Evolutionary conservation across 2,888 invertebrate genomes (phyloP).

Genomic region (Reticulitermes lucifugus): DNA sequence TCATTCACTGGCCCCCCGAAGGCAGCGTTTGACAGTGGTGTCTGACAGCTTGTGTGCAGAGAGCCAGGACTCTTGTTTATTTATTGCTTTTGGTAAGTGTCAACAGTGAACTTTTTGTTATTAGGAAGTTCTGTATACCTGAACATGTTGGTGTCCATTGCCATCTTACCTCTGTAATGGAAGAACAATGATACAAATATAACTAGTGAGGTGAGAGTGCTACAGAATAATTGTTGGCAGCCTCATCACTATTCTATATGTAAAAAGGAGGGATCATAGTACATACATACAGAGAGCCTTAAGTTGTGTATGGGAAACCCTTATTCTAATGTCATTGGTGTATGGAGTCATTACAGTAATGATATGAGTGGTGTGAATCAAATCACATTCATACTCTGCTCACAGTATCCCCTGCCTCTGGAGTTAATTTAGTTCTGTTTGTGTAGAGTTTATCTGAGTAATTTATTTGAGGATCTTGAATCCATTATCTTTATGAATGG

Average conservation of each 20-base stretch:
- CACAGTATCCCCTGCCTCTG: too few species aligned
- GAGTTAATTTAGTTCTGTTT: too few species aligned
- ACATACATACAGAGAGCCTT: not conserved
- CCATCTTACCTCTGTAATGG: too few species aligned
- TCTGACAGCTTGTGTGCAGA: constrained; percentile 43
- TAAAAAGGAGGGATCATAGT: not conserved
- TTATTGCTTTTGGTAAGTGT: constrained; percentile 29
- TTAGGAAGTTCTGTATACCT: not conserved
- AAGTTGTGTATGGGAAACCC: too few species aligned
- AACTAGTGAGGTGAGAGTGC: not conserved
- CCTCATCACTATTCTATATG: not conserved
- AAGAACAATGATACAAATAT: not conserved
- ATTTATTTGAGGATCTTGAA: too few species aligned
- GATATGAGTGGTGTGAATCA: too few species aligned
- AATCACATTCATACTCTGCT: too few species aligned
- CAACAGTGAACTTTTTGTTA: constrained; percentile 33
- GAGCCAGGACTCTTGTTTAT: constrained; percentile 8
- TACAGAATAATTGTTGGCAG: too few species aligned
- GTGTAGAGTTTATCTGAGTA: too few species aligned
- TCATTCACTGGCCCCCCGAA: constrained; percentile 77
- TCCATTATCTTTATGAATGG: too few species aligned
- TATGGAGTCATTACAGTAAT: too few species aligned
- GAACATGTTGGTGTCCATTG: not conserved
- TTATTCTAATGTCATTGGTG: too few species aligned
- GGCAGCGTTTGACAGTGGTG: constrained; percentile 47